phyloP scores from a whole-genome alignment of 2,888 invertebrate species.

The Dermolepida albohirtum region DNA sequence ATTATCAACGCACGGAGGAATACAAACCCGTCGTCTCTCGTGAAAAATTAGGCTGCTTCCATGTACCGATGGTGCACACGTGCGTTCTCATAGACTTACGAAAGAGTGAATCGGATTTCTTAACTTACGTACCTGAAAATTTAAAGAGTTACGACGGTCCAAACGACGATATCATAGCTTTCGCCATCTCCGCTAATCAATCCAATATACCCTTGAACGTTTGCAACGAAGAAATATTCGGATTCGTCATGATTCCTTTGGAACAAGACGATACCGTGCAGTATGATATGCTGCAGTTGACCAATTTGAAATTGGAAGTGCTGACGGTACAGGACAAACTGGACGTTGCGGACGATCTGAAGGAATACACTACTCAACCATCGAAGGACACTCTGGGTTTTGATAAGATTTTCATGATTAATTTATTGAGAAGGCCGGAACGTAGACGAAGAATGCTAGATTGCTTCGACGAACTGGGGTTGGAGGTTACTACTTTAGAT shows the following conservation, averaged over 20 bases:
- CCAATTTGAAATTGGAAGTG: slow-evolving; percentile 81
- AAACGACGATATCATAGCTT: slow-evolving; percentile 90
- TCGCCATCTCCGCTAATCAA: slow-evolving; percentile 84
- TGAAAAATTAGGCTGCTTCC: slow-evolving; percentile 78
- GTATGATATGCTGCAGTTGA: slow-evolving; percentile 78
- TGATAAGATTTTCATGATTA: slow-evolving; percentile 91
- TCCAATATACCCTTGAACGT: slow-evolving; percentile 76
- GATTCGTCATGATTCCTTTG: slow-evolving; percentile 85
- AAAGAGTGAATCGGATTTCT: slow-evolving; percentile 67
- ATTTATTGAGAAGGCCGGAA: slow-evolving; percentile 85
- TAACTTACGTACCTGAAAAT: slow-evolving; percentile 81
- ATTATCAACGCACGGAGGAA: slow-evolving; percentile 85
- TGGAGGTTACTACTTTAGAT: slow-evolving; percentile 79
- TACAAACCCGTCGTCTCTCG: slow-evolving; percentile 84
- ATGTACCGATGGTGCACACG: slow-evolving; percentile 93
- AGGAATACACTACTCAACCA: slow-evolving; percentile 57
- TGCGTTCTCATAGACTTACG: slow-evolving; percentile 85
- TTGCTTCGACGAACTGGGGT: slow-evolving; percentile 83
- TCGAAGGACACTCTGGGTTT: slow-evolving; percentile 75
- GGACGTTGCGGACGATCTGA: slow-evolving; percentile 63
- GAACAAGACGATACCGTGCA: slow-evolving; percentile 74
- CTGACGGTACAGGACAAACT: slow-evolving; percentile 71
- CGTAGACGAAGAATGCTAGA: slow-evolving; percentile 82
- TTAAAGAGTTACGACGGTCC: slow-evolving; percentile 75
- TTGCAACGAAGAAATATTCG: slow-evolving; percentile 86